Base-by-base conservation (phyloP, 2,888 invertebrate genomes). In the Meteorus colon region DNA sequence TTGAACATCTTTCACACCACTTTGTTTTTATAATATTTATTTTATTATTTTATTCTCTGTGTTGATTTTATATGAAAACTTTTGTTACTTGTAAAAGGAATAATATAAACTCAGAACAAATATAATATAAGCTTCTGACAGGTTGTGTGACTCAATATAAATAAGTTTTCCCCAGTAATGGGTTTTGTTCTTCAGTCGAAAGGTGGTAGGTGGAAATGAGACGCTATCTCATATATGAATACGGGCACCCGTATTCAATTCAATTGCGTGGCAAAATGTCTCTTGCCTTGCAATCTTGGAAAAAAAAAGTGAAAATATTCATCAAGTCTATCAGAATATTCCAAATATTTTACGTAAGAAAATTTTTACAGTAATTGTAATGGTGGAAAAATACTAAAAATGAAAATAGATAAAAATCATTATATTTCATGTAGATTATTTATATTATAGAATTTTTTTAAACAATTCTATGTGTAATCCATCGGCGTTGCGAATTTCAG, bases 171-270 rank as follows among this genome's bases (percentile, higher is more conserved):
- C 27, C 41, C 27, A 34, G 34, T 51, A 8, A 60, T 71, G 51
- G 45, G 67, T 62, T 24, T 37, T 24, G 4, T 37, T 41, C 41
- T 65, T 16, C 4, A 14, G 24, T 29, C 27, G 16, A 14, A 14
- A 14, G 31, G 3, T 72, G 45, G 8, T 2, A 14, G 31, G 3
- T 72, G 45, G 8, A 31, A 48, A 27, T 27, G 10, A 48, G 31
- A 74, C 37, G 19, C 34, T 41, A 59, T 67, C 66, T 55, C 45
- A 37, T 65, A 67, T 67, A 41, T 63, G 34, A 60, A 73, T 73
- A 73, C 34, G 76, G 76, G 76, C 34, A 37, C 76, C 76, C 76
- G 69, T 59, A 76, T 76, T 76, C 24, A 27, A 55, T 34, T 6
- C 55, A 65, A 45, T 60, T 19, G 59, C 37, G 59, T 60, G 16